Evolutionary conservation across 2,888 invertebrate species (phyloP).

Genomic region (Ctenicera cuprea): DNA sequence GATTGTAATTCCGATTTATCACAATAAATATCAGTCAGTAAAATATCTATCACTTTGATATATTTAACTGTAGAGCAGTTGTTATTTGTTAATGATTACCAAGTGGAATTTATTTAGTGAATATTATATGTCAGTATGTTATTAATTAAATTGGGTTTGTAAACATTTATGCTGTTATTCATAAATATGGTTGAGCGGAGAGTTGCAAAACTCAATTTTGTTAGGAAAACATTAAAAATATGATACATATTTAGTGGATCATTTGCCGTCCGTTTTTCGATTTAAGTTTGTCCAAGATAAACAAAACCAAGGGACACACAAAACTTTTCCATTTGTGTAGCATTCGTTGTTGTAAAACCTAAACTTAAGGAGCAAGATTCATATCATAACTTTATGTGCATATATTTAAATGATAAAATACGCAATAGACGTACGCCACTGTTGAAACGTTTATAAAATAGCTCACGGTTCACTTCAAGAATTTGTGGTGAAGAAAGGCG

Average conservation of each 20-base stretch:
- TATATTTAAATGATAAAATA: conserved; percentile 35
- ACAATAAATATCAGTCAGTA: too few relatives aligned
- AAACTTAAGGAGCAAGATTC: conserved; percentile 27
- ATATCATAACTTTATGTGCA: conserved; percentile 37
- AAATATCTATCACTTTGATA: too few relatives aligned
- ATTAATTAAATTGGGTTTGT: too few relatives aligned
- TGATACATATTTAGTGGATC: conserved; percentile 5
- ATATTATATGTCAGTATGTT: too few relatives aligned
- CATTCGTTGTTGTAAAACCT: conserved; percentile 5
- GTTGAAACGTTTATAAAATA: conserved; percentile 24
- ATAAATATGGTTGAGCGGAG: too few relatives aligned
- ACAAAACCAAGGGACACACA: conserved; percentile 21
- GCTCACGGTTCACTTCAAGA: conserved; percentile 16
- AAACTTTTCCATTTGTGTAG: neutral
- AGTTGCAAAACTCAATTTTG: neutral
- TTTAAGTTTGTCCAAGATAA: conserved; percentile 23
- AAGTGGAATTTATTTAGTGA: too few relatives aligned
- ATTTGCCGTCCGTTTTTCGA: neutral
- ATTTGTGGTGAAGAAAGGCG: conserved; percentile 4
- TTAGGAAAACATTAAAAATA: neutral
- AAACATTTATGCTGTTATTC: too few relatives aligned
- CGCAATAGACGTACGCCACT: conserved; percentile 12
- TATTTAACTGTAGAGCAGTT: too few relatives aligned
- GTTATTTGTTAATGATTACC: too few relatives aligned
- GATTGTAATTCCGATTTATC: too few relatives aligned